phyloP scores from a whole-genome alignment of 2,797 vertebrate species.

The Cuniculus paca region DNA sequence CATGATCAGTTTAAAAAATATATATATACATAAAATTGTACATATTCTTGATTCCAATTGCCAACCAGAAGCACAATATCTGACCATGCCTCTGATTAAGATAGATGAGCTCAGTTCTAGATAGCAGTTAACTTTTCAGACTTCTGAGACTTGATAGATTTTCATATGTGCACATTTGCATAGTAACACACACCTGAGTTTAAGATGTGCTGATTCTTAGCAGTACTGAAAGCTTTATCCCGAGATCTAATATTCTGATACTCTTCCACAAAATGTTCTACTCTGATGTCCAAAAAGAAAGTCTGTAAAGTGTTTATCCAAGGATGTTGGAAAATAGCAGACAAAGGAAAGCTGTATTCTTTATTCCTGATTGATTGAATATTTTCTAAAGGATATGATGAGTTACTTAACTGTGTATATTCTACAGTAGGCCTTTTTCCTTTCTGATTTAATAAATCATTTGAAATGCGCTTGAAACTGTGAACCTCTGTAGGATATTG shows the following conservation, averaged over 20 bases:
- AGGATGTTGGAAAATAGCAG: constrained; percentile 50
- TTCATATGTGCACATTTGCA: neutral
- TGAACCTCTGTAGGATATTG: neutral
- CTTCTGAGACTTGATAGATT: neutral
- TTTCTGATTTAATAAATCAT: constrained; percentile 1
- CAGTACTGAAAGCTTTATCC: neutral
- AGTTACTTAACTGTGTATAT: neutral
- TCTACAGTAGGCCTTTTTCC: constrained; percentile 15
- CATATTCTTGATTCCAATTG: neutral
- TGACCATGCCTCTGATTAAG: neutral
- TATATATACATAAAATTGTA: neutral
- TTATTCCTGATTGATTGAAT: neutral
- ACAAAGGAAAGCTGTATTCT: constrained; percentile 26
- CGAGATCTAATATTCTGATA: constrained; percentile 3
- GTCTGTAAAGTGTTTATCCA: constrained; percentile 16
- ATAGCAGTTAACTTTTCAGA: neutral
- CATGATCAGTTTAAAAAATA: neutral
- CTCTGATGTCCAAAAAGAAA: neutral
- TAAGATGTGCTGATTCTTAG: neutral
- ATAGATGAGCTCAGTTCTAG: neutral
- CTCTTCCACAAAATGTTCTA: neutral
- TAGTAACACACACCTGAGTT: neutral
- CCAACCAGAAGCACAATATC: neutral
- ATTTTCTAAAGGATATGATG: neutral
- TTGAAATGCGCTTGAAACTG: neutral